A percentile compares a stretch with the other conserved stretches of the same genome.
phyloP scores from a whole-genome alignment of 2,888 invertebrate species.

The Polymixis lichenea region DNA sequence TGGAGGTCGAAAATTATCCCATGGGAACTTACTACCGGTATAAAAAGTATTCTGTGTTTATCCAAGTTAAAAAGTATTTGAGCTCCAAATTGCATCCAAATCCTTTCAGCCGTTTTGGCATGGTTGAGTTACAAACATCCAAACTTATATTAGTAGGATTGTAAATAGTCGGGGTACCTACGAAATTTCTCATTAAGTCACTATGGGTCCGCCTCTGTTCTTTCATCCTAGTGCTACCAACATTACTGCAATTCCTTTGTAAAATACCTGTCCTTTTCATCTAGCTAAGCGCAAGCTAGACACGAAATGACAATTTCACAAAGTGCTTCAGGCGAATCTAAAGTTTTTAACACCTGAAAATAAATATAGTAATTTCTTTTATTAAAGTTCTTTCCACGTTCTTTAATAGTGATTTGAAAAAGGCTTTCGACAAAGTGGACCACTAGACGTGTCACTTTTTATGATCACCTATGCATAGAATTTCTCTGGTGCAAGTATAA shows the following conservation, averaged over 20 bases:
- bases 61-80: no score
- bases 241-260: constrained; percentile 29
- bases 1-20: no score
- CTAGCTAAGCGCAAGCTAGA: constrained; percentile 55
- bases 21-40: no score
- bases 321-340: constrained; percentile 66
- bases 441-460: background rate
- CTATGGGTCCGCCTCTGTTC: constrained; percentile 9
- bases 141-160: no score
- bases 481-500: background rate
- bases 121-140: no score
- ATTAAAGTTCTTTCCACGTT: constrained; percentile 13
- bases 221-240: background rate
- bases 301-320: constrained; percentile 68
- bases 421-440: constrained; percentile 1
- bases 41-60: no score
- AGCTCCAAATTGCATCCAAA: no score
- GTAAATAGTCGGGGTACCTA: constrained; percentile 6
- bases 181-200: constrained; percentile 19
- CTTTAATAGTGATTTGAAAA: background rate
- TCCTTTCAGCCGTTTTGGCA: no score
- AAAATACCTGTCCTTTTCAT: constrained; percentile 64
- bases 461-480: background rate
- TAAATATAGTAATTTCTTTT: constrained; percentile 14
- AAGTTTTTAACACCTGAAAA: constrained; percentile 34